Base-by-base conservation (phyloP, 2,797 vertebrate genomes). In the Falco columbarius region DNA sequence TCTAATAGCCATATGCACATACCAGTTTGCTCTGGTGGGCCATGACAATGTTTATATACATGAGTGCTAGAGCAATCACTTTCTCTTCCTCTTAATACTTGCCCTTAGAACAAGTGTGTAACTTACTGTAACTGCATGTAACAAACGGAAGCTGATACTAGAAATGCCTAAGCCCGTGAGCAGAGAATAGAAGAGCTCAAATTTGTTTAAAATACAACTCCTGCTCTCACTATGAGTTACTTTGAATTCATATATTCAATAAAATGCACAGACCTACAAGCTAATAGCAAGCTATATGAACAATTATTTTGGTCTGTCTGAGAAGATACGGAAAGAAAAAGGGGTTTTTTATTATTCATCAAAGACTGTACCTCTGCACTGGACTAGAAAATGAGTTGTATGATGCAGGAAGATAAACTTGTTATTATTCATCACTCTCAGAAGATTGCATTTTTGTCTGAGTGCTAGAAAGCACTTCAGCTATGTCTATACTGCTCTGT, bases 301-400 rank as follows among this genome's bases (percentile, higher is more conserved):
- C 8, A 73, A 56, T 22, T 76, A 58, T 38, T 92, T 84, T 80
- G 32, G 17, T 49, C 49, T 86, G 30, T 86, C 62, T 67, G 49
- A 77, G 24, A 38, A 71, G 38, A 82, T 27, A 66, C 0, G 2
- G 11, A 80, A 86, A 66, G 62, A 66, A 76, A 22, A 73, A 70
- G 49, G 18, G 12, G 22, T 89, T 82, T 63, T 71, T 74, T 76
- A 86, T 40, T 71, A 93, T 55, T 88, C 54, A 81, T 51, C 70
- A 81, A 90, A 94, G 92, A 90, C 74, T 42, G 32, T 16, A 94
- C 73, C 54, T 93, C 92, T 90, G 88, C 80, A 88, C 36, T 81
- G 72, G 73, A 65, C 90, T 91, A 75, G 76, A 90, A 95, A 95
- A 96, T 72, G 3, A 91, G 70, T 4, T 30, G 56, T 38, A 54